Conservation (phyloP, 2,888 invertebrate genomes). For the Amphipyra tragopoginis region DNA sequence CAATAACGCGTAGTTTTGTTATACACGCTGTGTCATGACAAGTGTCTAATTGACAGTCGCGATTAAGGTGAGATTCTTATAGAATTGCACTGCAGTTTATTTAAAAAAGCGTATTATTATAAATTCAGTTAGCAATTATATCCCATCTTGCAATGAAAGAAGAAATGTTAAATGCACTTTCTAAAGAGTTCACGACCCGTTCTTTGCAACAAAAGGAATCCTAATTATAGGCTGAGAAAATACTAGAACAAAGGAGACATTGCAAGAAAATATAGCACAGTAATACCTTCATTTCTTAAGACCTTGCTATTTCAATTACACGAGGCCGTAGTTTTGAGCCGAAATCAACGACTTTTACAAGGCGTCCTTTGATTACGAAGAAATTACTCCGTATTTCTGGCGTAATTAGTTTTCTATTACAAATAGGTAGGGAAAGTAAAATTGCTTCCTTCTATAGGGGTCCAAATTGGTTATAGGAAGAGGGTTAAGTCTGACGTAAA, state of each 20-base stretch:
- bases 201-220: not conserved
- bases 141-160: too few relatives aligned
- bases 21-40: too few relatives aligned
- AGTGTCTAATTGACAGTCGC: too few relatives aligned
- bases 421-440: conserved; percentile 42
- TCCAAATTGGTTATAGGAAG: conserved; percentile 28
- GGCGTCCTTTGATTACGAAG: conserved; percentile 46
- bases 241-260: conserved; percentile 12
- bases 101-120: too few relatives aligned
- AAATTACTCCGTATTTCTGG: conserved; percentile 49
- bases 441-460: conserved; percentile 44
- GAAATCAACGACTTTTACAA: conserved; percentile 37
- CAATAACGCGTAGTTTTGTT: too few relatives aligned
- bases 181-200: too few relatives aligned
- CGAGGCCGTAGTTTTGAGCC: conserved; percentile 23
- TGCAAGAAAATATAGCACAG: conserved; percentile 21
- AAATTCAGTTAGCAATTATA: too few relatives aligned
- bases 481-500: not conserved
- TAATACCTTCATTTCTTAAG: conserved; percentile 23
- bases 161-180: too few relatives aligned
- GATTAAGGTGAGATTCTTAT: too few relatives aligned
- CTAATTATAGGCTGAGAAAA: not conserved
- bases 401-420: conserved; percentile 59
- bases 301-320: conserved; percentile 35
- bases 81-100: too few relatives aligned